phyloP scores from a whole-genome alignment of 2,888 invertebrate species.

The Drosophila fungiperda region DNA sequence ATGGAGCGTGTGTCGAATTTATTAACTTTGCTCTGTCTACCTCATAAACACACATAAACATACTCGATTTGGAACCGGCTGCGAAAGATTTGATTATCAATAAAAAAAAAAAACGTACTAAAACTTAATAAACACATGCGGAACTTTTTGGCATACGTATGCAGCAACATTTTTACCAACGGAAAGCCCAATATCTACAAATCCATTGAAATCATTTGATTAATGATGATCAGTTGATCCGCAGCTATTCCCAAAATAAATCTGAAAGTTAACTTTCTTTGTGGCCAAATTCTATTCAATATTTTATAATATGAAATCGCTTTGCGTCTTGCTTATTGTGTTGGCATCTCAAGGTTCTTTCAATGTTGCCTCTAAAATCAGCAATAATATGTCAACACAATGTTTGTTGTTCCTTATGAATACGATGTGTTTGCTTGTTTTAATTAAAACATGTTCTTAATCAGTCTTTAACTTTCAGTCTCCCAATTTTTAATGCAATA shows the following conservation, averaged over 20 bases:
- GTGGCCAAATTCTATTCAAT: conserved; percentile 25
- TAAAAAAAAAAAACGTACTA: conserved; percentile 25
- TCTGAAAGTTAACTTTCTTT: conserved; percentile 32
- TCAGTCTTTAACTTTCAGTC: neutral
- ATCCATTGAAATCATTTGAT: conserved; percentile 15
- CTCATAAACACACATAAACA: conserved; percentile 57
- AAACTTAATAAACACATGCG: conserved; percentile 39
- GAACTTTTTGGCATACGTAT: conserved; percentile 32
- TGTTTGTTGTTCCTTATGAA: neutral
- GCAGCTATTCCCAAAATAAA: neutral
- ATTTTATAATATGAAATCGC: conserved; percentile 24
- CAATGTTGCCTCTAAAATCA: conserved; percentile 41
- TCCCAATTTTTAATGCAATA: neutral
- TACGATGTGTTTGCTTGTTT: neutral
- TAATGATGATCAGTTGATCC: conserved; percentile 12
- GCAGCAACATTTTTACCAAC: conserved; percentile 12
- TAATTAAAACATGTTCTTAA: neutral
- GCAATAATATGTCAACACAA: conserved; percentile 14
- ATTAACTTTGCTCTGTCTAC: conserved; percentile 49
- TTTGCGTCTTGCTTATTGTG: conserved; percentile 30
- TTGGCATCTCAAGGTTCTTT: conserved; percentile 52
- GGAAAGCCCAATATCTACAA: neutral
- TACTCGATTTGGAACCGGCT: conserved; percentile 31
- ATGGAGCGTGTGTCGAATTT: conserved; percentile 73
- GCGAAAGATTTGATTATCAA: conserved; percentile 47